Evolutionary conservation across 2,113 vertebrate species (phyloP).

Genomic region (Columbina picui): DNA sequence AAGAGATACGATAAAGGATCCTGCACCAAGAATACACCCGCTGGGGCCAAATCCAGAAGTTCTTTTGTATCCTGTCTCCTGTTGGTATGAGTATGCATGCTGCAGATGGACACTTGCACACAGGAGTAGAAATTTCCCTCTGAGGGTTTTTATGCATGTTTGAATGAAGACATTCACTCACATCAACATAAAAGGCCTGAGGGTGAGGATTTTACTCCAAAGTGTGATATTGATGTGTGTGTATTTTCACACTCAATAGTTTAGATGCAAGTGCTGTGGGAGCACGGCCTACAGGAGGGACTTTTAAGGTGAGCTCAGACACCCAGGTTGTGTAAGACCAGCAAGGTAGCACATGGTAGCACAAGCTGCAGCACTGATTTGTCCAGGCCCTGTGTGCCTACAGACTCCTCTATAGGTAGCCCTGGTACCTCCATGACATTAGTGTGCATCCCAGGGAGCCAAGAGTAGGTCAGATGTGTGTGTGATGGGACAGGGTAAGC

Average conservation of each 20-base stretch:
- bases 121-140: neutral
- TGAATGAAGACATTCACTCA: constrained; percentile 18
- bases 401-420: neutral
- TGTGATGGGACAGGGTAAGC: neutral
- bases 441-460: neutral
- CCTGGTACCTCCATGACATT: neutral
- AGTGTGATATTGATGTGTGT: constrained; percentile 28
- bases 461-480: neutral
- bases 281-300: neutral
- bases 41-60: neutral
- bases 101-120: neutral
- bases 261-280: neutral
- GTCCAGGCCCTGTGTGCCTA: neutral
- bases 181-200: neutral
- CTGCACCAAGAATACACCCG: neutral
- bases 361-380: neutral
- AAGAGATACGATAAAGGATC: neutral
- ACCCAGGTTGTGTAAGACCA: neutral
- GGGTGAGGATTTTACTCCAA: neutral
- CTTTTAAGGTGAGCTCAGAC: neutral
- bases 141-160: neutral
- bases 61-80: neutral
- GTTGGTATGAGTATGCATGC: neutral
- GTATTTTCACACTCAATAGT: constrained; percentile 27
- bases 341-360: neutral